Conservation (phyloP, 2,113 vertebrate genomes). For the Ursus arctos region DNA sequence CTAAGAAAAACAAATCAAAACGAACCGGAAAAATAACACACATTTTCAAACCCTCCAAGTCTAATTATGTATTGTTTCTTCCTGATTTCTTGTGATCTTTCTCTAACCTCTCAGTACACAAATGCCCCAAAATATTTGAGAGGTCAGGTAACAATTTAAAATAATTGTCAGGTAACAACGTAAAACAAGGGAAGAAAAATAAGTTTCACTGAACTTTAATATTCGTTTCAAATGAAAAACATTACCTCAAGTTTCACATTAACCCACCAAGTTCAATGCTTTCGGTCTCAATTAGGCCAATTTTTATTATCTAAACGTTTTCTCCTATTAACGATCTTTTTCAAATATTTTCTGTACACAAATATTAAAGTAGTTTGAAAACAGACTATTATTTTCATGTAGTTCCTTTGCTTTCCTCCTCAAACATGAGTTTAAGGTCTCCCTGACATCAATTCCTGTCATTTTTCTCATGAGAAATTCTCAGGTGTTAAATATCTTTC, state of each 20-base stretch:
- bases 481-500: slow-evolving; percentile 82
- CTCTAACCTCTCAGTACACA: slow-evolving; percentile 66
- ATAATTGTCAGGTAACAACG: neutral
- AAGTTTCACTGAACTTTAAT: slow-evolving; percentile 73
- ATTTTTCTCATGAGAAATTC: slow-evolving; percentile 83
- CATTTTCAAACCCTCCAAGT: neutral
- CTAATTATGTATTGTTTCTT: slow-evolving; percentile 52
- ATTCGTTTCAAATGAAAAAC: slow-evolving; percentile 78
- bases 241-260: slow-evolving; percentile 55
- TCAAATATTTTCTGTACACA: slow-evolving; percentile 49
- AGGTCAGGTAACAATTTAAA: slow-evolving; percentile 71
- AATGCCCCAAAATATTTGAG: slow-evolving; percentile 70
- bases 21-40: neutral
- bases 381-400: slow-evolving; percentile 65
- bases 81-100: slow-evolving; percentile 65
- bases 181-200: slow-evolving; percentile 36
- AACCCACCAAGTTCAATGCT: slow-evolving; percentile 44
- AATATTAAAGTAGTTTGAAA: slow-evolving; percentile 66
- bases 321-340: slow-evolving; percentile 1
- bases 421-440: slow-evolving; percentile 72
- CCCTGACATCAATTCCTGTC: slow-evolving; percentile 80
- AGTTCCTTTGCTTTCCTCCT: slow-evolving; percentile 76
- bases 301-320: slow-evolving; percentile 66
- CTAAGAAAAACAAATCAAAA: slow-evolving; percentile 38
- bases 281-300: neutral